Conservation (phyloP, 2,888 invertebrate genomes). For the Drosophila rellima region DNA sequence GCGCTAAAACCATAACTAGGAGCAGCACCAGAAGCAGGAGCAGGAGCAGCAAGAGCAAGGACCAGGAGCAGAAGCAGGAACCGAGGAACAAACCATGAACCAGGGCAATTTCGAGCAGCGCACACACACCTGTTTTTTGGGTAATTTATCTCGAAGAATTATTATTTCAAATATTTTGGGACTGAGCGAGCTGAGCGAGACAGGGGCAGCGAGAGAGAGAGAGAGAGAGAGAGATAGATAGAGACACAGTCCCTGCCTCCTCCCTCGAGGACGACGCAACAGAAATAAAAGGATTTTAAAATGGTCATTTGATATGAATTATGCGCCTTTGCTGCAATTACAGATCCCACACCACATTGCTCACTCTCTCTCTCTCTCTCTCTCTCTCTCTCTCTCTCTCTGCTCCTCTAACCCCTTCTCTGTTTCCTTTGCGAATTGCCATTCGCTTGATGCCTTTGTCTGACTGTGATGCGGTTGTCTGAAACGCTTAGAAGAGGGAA, state of each 20-base stretch:
- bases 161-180: constrained; percentile 85
- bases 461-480: constrained; percentile 77
- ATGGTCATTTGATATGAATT: constrained; percentile 85
- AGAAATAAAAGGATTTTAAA: constrained; percentile 85
- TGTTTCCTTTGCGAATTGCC: constrained; percentile 3
- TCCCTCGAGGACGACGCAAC: constrained; percentile 63
- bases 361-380: background rate
- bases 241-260: background rate
- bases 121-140: constrained; percentile 84
- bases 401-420: constrained; percentile 3
- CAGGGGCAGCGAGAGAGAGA: background rate
- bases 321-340: constrained; percentile 85
- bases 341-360: constrained; percentile 58
- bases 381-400: background rate
- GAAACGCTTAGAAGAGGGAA: constrained; percentile 50
- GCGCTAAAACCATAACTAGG: constrained; percentile 49
- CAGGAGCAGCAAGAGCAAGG: constrained; percentile 36
- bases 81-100: constrained; percentile 30
- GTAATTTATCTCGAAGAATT: constrained; percentile 86
- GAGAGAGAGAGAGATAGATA: rapidly evolving
- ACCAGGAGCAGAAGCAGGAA: constrained; percentile 23
- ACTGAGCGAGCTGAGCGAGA: constrained; percentile 46
- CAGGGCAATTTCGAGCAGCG: constrained; percentile 82
- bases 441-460: constrained; percentile 73
- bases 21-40: constrained; percentile 32